Evolutionary conservation across 2,888 invertebrate genomes (phyloP), one percentile per base, ranked within the genome.

Genomic region (Brachylomia viminalis): DNA sequence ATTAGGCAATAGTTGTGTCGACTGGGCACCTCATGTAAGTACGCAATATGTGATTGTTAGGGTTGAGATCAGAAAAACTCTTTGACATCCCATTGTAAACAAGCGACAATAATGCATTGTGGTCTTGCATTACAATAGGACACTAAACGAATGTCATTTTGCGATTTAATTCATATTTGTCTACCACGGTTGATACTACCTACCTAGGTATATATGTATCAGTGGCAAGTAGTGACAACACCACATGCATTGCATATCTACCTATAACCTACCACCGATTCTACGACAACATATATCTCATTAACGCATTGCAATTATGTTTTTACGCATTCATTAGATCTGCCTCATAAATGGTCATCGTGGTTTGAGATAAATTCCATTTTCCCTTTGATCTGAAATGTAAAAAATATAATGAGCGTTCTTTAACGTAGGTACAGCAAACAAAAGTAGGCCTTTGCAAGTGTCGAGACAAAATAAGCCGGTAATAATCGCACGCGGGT

Each of bases 401-500:
- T 30, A 52, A 79, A 47, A 47, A 62, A 20, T 38, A 47, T 38
- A 64, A 65, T 27, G 17, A 56, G 52, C 49, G 78, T 78, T 79
- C 33, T 58, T 74, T 66, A 59, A 62, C 58, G 56, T 76, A 62
- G 54, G 56, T 76, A 77, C 69, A 62, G 33, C 71, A 82, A 85
- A 77, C 71, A 82, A 82, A 86, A 81, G 75, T 80, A 77, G 81
- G 81, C 61, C 76, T 80, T 80, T 77, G 72, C 72, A 82, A 74
- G 77, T 78, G 79, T 82, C 72, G 80, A 77, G 76, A 79, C 80
- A 89, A 85, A 83, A 84, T 80, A 85, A 81, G 78, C 64, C 70
- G 66, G 79, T 76, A 85, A 83, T 81, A 80, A 86, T 82, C 78
- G 73, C 82, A 83, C 79, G 87, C 82, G 85, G 86, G 88, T 87